Conservation (phyloP, 2,113 vertebrate species). For the Meriones unguiculatus region DNA sequence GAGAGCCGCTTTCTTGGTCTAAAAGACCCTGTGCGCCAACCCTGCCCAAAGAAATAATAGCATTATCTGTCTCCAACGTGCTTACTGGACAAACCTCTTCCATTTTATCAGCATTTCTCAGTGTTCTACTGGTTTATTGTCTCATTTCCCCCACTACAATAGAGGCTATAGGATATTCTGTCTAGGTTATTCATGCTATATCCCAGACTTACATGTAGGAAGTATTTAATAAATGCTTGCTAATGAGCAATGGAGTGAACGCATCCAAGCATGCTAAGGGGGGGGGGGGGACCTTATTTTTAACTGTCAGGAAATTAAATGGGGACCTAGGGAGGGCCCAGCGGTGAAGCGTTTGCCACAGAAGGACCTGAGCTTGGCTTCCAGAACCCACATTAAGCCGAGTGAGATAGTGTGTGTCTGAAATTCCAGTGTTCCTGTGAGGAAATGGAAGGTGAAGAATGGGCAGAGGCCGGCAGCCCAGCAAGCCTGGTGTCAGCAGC, state of each 20-base stretch:
- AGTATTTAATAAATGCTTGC: neutral
- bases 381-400: neutral
- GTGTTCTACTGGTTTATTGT: neutral
- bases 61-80: neutral
- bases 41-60: slow-evolving; percentile 4
- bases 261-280: neutral
- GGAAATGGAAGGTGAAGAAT: too few relatives aligned
- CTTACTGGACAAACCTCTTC: neutral
- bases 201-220: neutral
- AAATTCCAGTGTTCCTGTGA: neutral
- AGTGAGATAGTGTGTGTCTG: neutral
- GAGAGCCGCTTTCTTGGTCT: slow-evolving; percentile 23
- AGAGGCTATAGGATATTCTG: neutral
- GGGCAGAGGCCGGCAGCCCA: neutral
- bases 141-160: neutral
- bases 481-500: neutral
- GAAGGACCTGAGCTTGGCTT: neutral
- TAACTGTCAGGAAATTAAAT: slow-evolving; percentile 45
- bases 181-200: neutral
- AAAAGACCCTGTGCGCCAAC: neutral
- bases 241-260: neutral
- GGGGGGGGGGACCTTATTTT: neutral
- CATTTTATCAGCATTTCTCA: neutral
- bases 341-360: neutral
- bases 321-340: neutral